Conservation (phyloP, 2,888 invertebrate species). For the Nomada ruficornis region DNA sequence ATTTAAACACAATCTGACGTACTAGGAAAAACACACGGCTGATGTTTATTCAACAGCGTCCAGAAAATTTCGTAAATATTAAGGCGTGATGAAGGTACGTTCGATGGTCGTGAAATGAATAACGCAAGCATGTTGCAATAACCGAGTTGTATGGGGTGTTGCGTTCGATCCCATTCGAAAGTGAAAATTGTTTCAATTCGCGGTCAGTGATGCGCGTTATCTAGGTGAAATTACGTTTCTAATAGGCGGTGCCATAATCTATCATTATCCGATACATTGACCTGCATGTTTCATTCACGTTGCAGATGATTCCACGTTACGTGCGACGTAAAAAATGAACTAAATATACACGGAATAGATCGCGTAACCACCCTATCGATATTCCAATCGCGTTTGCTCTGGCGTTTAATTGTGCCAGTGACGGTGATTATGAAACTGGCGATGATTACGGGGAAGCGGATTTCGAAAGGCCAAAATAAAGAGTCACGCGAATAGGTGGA, state of each 20-base stretch:
- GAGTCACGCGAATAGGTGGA: no score
- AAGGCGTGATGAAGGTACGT: background rate
- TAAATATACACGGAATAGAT: constrained; percentile 16
- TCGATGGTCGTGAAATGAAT: constrained; percentile 1
- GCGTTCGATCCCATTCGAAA: constrained; percentile 62
- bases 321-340: constrained; percentile 38
- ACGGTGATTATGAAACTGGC: no score
- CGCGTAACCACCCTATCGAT: constrained; percentile 43
- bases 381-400: background rate
- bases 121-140: background rate
- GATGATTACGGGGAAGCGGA: no score
- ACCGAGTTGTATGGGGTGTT: constrained; percentile 5
- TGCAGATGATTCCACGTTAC: constrained; percentile 52
- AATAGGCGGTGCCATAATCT: constrained; percentile 41
- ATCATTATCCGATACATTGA: constrained; percentile 61
- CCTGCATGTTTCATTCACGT: constrained; percentile 55
- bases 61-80: background rate
- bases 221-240: constrained; percentile 69
- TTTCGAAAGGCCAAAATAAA: background rate
- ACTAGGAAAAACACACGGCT: no score
- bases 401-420: no score
- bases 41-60: background rate
- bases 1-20: no score
- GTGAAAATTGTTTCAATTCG: constrained; percentile 63
- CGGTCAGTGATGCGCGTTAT: constrained; percentile 65